Conservation (phyloP, 2,797 vertebrate species). For the Florisuga fusca region DNA sequence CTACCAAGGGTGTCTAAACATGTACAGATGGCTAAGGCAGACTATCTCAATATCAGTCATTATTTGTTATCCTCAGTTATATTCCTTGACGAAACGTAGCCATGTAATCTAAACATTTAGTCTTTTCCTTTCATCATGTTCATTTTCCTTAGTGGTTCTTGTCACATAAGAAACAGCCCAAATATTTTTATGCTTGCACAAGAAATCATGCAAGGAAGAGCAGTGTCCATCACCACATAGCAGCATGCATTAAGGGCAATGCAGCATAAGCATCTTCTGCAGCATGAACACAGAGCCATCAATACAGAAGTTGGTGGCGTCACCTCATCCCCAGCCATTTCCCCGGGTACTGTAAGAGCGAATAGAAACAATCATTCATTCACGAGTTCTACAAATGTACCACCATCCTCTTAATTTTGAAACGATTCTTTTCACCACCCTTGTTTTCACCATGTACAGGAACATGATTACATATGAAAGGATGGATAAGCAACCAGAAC, state of each 20-base stretch:
- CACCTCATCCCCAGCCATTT: background rate
- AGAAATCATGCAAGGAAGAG: slow-evolving; percentile 59
- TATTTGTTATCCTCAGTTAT: slow-evolving; percentile 42
- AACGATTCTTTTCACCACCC: background rate
- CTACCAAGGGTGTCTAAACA: background rate
- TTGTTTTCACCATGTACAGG: background rate
- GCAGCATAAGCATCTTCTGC: background rate
- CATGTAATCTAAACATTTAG: slow-evolving; percentile 54
- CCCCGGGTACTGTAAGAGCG: background rate
- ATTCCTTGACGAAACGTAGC: slow-evolving; percentile 48
- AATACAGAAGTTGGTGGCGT: background rate
- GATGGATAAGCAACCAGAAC: background rate
- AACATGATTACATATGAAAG: rapidly evolving
- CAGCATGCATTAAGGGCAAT: slow-evolving; percentile 1
- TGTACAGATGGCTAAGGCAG: slow-evolving; percentile 17
- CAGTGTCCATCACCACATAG: background rate
- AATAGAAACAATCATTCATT: background rate
- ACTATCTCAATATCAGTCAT: slow-evolving; percentile 25
- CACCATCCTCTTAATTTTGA: background rate
- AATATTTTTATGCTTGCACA: slow-evolving; percentile 43
- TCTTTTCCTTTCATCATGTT: slow-evolving; percentile 57
- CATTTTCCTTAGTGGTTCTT: slow-evolving; percentile 40
- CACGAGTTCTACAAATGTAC: background rate
- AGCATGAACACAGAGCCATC: background rate
- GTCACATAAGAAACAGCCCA: slow-evolving; percentile 42